These are phyloP conservation scores for Lysiphlebus fabarum DNA, from an alignment of 1,140 invertebrate genomes.

Conservation along the genomic window DNA sequence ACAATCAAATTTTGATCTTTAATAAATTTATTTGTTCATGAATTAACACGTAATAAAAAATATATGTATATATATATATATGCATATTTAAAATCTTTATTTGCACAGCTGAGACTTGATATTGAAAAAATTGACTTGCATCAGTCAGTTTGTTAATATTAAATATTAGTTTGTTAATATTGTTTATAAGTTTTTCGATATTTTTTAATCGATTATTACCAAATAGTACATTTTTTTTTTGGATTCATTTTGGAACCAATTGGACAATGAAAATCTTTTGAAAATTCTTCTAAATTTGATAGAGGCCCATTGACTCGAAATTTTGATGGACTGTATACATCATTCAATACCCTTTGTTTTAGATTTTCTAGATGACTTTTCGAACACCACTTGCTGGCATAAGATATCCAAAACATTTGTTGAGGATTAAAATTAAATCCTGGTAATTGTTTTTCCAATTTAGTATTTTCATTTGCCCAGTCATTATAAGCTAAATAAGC, in stretches of 20 bases:
- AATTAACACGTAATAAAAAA: no score
- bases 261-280: conserved; percentile 79
- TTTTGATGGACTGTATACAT: conserved; percentile 57
- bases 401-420: conserved; percentile 65
- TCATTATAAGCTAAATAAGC: conserved; percentile 60
- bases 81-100: no score
- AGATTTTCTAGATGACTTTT: conserved; percentile 29
- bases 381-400: conserved; percentile 61
- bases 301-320: conserved; percentile 80
- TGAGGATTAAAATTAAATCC: conserved; percentile 44
- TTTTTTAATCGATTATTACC: no score
- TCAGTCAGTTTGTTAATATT: no score
- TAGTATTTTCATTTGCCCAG: conserved; percentile 42
- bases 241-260: conserved; percentile 79
- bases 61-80: no score
- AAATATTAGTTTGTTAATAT: no score
- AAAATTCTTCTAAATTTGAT: conserved; percentile 81
- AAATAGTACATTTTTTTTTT: conserved; percentile 74
- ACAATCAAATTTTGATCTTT: no score
- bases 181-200: no score
- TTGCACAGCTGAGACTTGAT: no score
- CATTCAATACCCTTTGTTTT: conserved; percentile 34
- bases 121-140: no score
- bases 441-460: conserved; percentile 49
- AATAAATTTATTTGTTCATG: no score